Conservation (phyloP, 2,797 vertebrate species). For the Poliocrania exsul region DNA sequence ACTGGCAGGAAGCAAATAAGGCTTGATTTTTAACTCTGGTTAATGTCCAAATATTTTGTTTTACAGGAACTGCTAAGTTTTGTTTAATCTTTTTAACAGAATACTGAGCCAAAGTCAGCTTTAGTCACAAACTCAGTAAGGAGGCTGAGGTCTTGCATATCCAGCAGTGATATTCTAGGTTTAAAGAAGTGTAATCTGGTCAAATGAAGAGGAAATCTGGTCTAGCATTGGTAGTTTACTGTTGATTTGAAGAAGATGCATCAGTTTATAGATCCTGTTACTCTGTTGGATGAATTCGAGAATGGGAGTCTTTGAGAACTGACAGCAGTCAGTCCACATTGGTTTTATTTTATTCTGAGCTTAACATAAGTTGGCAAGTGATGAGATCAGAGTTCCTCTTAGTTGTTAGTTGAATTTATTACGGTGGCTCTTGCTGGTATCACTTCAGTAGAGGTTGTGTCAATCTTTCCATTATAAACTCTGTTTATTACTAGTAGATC, state of each 20-base stretch:
- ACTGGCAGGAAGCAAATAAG: slow-evolving; percentile 72
- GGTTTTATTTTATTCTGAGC: slow-evolving; percentile 3
- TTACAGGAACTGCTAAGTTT: slow-evolving; percentile 60
- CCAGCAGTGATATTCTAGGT: neutral
- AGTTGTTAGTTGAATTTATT: slow-evolving; percentile 49
- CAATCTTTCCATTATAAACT: slow-evolving; percentile 48
- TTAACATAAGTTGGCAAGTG: neutral
- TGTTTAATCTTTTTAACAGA: slow-evolving; percentile 59
- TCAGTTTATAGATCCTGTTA: neutral
- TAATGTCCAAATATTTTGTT: slow-evolving; percentile 56
- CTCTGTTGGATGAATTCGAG: neutral
- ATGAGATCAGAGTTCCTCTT: slow-evolving; percentile 34
- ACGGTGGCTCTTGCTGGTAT: neutral
- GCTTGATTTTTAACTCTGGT: slow-evolving; percentile 62
- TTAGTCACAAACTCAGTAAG: neutral
- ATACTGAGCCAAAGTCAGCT: slow-evolving; percentile 16
- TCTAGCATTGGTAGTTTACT: neutral
- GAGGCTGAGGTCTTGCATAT: neutral
- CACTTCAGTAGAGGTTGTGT: neutral
- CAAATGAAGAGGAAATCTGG: neutral
- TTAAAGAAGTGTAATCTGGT: neutral
- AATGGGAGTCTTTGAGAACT: neutral
- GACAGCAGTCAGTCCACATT: neutral
- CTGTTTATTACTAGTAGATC: slow-evolving; percentile 51
- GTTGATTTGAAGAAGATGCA: neutral